Evolutionary conservation across 2,797 vertebrate species (phyloP).

Genomic region (Bradypus variegatus): DNA sequence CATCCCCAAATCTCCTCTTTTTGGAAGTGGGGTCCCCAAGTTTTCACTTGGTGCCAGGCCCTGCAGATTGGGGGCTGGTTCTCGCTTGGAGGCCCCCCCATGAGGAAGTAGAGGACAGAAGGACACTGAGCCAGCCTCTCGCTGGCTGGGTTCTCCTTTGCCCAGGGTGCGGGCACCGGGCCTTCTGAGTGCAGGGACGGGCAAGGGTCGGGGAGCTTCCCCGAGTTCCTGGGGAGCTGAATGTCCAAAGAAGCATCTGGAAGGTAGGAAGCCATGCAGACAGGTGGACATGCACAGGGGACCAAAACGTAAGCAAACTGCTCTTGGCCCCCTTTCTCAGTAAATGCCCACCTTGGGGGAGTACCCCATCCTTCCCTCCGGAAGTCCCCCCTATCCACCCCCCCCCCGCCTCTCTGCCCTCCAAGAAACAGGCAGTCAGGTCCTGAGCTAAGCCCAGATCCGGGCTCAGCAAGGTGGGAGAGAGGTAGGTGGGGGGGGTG

Average conservation of each 20-base stretch:
- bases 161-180: too few relatives aligned
- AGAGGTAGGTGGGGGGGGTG: not conserved
- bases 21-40: not conserved
- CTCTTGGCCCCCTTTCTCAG: not conserved
- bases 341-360: not conserved
- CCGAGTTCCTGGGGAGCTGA: not conserved
- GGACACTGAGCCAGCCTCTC: not conserved
- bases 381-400: not conserved
- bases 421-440: not conserved
- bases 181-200: not conserved
- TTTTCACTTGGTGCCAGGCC: not conserved
- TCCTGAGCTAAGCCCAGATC: not conserved
- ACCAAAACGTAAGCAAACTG: not conserved
- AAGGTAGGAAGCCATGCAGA: not conserved
- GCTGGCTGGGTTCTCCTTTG: too few relatives aligned
- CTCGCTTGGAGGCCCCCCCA: not conserved
- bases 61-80: constrained; percentile 1
- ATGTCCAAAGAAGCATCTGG: not conserved
- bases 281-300: not conserved
- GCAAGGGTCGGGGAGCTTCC: not conserved
- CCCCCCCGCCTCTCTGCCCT: not conserved
- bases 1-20: not conserved
- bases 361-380: too few relatives aligned
- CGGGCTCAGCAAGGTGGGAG: constrained; percentile 29
- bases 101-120: not conserved